Percentiles rank a stretch among this genome's conserved stretches.
Conservation (phyloP, 2,797 vertebrate genomes). For the Scolopax rusticola region DNA sequence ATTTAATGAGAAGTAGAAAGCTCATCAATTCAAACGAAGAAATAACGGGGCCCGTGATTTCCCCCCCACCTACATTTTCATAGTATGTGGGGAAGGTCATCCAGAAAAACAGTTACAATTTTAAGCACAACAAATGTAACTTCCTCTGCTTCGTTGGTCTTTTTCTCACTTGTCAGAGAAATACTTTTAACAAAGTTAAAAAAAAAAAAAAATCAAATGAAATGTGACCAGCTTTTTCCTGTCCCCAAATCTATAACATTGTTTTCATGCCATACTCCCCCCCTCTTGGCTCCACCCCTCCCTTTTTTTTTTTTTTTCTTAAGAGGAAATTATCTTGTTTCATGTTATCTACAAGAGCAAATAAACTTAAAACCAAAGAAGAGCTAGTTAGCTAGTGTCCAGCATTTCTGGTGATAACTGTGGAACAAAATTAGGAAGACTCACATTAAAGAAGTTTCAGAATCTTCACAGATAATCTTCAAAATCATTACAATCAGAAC, state of each 20-base stretch:
- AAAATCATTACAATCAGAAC: constrained; percentile 61
- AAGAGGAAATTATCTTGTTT: neutral
- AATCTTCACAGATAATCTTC: constrained; percentile 56
- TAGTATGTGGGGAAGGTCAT: neutral
- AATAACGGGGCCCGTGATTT: neutral
- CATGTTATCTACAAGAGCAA: constrained; percentile 1
- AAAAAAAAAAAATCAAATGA: neutral
- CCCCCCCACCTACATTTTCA: neutral
- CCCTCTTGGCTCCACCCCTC: too few species aligned
- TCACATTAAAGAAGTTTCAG: constrained; percentile 50
- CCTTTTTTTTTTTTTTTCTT: neutral
- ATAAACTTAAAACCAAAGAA: neutral
- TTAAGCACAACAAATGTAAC: neutral
- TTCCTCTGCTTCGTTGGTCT: neutral
- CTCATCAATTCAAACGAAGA: neutral
- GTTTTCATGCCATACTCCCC: neutral
- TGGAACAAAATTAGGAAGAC: constrained; percentile 39
- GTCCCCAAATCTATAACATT: neutral
- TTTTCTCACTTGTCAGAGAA: neutral
- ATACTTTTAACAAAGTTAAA: neutral
- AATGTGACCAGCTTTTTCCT: neutral
- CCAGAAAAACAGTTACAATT: neutral
- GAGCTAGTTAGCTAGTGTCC: neutral
- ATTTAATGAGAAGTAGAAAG: neutral
- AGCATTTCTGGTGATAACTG: constrained; percentile 34